phyloP scores from a whole-genome alignment of 2,797 vertebrate genomes.

The Pyrrhura leucotis region DNA sequence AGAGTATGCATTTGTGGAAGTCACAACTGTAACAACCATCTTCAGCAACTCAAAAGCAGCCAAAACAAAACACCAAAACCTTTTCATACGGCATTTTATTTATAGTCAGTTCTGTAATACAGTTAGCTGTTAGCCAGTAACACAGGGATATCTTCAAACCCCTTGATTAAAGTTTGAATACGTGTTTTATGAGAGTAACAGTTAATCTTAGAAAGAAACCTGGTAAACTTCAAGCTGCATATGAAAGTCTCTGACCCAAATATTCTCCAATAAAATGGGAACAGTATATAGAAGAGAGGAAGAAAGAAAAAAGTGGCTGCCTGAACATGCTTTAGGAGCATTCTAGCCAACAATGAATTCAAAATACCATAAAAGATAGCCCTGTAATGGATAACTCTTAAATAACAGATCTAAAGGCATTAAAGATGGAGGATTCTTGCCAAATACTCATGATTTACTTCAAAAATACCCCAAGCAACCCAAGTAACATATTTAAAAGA shows the following conservation, averaged over 20 bases:
- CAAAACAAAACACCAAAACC: conserved; percentile 14
- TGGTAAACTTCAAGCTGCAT: neutral
- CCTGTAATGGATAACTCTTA: neutral
- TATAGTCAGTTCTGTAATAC: neutral
- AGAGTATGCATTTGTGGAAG: neutral
- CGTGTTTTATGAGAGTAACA: neutral
- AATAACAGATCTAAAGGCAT: neutral
- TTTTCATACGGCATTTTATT: conserved; percentile 16
- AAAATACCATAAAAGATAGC: neutral
- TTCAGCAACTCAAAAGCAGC: neutral
- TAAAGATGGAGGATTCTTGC: neutral
- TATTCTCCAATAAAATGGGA: neutral
- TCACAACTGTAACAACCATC: neutral
- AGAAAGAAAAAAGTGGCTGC: neutral
- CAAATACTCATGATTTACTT: neutral
- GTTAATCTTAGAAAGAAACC: neutral
- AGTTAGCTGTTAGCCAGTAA: neutral
- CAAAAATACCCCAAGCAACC: neutral
- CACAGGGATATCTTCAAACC: neutral
- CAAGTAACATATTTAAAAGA: neutral
- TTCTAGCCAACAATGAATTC: neutral
- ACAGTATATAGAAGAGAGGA: neutral
- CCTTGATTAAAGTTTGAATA: neutral
- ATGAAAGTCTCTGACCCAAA: neutral
- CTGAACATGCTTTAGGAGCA: neutral